Evolutionary conservation across 2,113 vertebrate genomes (phyloP), one percentile per base, ranked within the genome.

Genomic region (Chaetops frenatus): DNA sequence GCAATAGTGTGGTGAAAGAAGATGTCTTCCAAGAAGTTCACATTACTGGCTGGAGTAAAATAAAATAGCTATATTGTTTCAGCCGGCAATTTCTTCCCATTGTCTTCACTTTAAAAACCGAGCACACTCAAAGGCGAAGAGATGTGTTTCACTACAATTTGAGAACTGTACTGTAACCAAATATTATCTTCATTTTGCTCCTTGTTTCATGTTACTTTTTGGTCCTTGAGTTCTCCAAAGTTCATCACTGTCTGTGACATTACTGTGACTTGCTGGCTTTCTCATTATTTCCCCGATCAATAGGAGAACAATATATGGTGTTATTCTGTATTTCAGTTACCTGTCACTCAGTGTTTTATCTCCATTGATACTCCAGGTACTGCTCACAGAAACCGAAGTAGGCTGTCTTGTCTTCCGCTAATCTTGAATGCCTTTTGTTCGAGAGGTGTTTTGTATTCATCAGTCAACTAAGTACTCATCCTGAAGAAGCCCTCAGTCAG

Each of bases 1-100:
- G 97, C 97, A 98, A 98, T 98, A 96, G 93, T 50, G 97, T 97
- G 98, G 98, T 99, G 99, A 99, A 99, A 99, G 99, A 98, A 98
- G 98, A 98, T 99, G 99, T 99, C 99, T 99, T 99, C 98, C 98
- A 99, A 99, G 99, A 98, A 99, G 99, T 99, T 99, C 99, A 99
- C 98, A 80, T 99, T 99, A 99, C 99, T 79, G 95, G 91, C 96
- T 91, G 92, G 97, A 98, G 98, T 98, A 98, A 99, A 98, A 98
- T 98, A 98, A 99, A 99, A 98, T 98, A 98, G 98, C 97, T 98
- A 98, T 98, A 98, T 98, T 98, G 98, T 99, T 99, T 99, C 98
- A 98, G 97, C 98, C 27, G 14, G 98, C 97, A 97, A 98, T 98
- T 99, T 98, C 98, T 99, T 98, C 98, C 96, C 96, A 98, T 99